phyloP scores from a whole-genome alignment of 2,888 invertebrate genomes.

The Xestia rhomboidea region DNA sequence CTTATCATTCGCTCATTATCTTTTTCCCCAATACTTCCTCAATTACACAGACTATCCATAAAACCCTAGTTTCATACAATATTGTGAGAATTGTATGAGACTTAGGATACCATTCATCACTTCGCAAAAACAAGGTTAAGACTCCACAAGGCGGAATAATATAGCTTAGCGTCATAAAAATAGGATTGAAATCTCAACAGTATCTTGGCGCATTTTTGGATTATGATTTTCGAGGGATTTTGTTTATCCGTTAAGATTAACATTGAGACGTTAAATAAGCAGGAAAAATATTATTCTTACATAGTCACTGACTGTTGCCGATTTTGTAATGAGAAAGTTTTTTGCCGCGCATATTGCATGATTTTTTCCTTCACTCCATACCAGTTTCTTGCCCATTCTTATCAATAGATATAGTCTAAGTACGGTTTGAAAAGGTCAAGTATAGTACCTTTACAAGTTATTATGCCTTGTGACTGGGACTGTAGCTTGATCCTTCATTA shows the following conservation, averaged over 20 bases:
- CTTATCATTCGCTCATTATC: slow-evolving; percentile 9
- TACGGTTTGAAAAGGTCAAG: too few species aligned
- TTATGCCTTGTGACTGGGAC: too few species aligned
- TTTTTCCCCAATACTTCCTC: not conserved
- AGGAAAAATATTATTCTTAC: not conserved
- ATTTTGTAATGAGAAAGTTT: not conserved
- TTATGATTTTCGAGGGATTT: slow-evolving; percentile 35
- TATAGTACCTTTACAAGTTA: too few species aligned
- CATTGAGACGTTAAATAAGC: slow-evolving; percentile 19
- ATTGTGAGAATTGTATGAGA: not conserved
- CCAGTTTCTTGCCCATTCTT: too few species aligned
- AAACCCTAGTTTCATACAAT: not conserved
- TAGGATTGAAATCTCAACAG: slow-evolving; percentile 16
- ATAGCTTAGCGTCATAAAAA: slow-evolving; percentile 20
- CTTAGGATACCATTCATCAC: slow-evolving; percentile 4
- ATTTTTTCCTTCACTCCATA: not conserved
- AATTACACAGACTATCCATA: slow-evolving; percentile 4
- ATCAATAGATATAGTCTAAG: too few species aligned
- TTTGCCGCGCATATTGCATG: not conserved
- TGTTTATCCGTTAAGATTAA: slow-evolving; percentile 2
- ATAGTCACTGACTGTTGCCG: not conserved
- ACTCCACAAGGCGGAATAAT: slow-evolving; percentile 1
- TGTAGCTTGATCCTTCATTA: too few species aligned
- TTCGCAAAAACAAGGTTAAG: not conserved
- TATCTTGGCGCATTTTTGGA: not conserved